Base-by-base conservation (phyloP, 2,888 invertebrate genomes). In the Pseudococcus jackbeardsleyi region DNA sequence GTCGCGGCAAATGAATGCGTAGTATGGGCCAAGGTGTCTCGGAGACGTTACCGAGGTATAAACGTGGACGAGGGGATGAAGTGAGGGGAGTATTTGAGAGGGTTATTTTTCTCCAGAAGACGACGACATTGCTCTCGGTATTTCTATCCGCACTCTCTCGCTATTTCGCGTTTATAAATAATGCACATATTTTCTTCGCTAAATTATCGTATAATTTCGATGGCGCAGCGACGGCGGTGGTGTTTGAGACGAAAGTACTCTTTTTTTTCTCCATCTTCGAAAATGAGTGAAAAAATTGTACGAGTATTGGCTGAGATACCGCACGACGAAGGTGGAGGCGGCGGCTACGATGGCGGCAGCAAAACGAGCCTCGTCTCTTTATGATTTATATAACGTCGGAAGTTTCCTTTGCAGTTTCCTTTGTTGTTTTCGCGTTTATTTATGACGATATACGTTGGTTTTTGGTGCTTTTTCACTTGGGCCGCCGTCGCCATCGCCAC, bases 301-400 rank as follows among this genome's bases (percentile, higher is more conserved):
- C 59, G 19, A n/a, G 59, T 59, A 59, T 59, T 59, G 59, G 68
- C 68, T 3, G 2, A 72, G 26, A 4, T 72, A 33, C 26, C 26
- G 64, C 15, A 54, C 26, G 68, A 9, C 15, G 26, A 33, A 33
- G 26, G 26, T 33, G 26, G 26, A 33, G 68, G 15, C 12, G 33
- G 33, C 6, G 33, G 68, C 11, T 26, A 33, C 26, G 82, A 6
- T 33, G 33, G 33, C 17, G 19, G 77, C 42, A 48, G 46, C 19
- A 6, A 46, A 84, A 54, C 50, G 48, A 54, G 84, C 46, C 33
- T 85, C 59, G 85, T 85, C 85, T 84, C 84, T 54, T 85, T 85
- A 85, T 85, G 85, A 85, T 85, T 85, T 85, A 85, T 85, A 85
- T 64, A 64, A 85, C 59, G 85, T 85, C 85, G 85, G 85, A 85